Base-by-base conservation (phyloP, 2,797 vertebrate species). In the Sebastes steindachneri region DNA sequence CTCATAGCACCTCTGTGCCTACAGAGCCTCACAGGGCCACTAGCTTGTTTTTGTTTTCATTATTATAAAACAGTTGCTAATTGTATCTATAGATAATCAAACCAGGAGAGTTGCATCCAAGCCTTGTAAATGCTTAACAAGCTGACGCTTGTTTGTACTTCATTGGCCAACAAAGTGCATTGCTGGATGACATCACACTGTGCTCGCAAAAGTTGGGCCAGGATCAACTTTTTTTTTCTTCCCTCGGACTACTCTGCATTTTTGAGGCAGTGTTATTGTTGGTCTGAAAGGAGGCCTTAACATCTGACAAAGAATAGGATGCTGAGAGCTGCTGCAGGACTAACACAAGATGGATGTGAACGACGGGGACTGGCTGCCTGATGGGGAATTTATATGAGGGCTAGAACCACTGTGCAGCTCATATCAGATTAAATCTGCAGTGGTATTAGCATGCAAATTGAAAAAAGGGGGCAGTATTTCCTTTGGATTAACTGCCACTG, bases 391-490 rank as follows among this genome's bases (percentile, higher is more conserved):
- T 89, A 85, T 89, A 88, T 84, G 91, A 94, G 84, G 86, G 82
- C 90, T 88, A 92, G 45, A 48, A 48, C 83, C 84, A 85, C 91
- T 85, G 89, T 85, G 88, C 83, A 73, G 86, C 76, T 87, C 87
- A 68, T 92, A 79, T 82, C 84, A 93, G 88, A 95, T 94, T 89
- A 90, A 93, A 95, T 92, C 94, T 92, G 86, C 83, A 89, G 88
- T 77, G 80, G 79, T 88, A 95, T 95, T 95, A 95, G 87, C 91
- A 96, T 95, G 93, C 93, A 95, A 95, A 95, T 95, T 92, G 89
- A 92, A 94, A 94, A 93, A 90, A 86, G 77, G 73, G 75, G 86
- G 86, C 84, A 92, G 87, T 95, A 93, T 94, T 95, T 95, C 83
- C 92, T 93, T 91, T 89, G 89, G 89, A 93, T 94, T 93, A 93